Evolutionary conservation across 2,797 vertebrate genomes (phyloP).

Genomic region (Coracias cyanogaster): DNA sequence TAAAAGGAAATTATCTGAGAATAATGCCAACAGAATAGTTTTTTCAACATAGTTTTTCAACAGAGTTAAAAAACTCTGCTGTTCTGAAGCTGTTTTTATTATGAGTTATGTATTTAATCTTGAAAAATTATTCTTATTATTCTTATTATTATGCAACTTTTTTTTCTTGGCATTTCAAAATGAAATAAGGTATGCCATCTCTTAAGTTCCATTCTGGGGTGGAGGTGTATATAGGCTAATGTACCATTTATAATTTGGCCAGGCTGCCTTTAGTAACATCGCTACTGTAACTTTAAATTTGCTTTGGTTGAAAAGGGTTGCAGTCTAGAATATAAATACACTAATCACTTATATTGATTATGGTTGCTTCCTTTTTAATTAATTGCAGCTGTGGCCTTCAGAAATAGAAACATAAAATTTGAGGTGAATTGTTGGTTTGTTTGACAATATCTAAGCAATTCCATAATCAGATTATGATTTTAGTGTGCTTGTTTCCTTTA

Average conservation of each 20-base stretch:
- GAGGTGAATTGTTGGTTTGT: background rate
- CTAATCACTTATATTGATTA: background rate
- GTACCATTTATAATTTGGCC: background rate
- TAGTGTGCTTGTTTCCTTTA: background rate
- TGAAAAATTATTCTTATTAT: background rate
- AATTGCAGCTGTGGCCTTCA: background rate
- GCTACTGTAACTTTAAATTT: background rate
- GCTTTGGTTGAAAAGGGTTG: background rate
- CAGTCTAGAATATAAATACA: background rate
- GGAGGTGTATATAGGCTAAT: background rate
- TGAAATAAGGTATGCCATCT: background rate
- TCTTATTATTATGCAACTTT: background rate
- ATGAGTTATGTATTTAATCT: background rate
- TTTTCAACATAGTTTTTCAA: too few species aligned
- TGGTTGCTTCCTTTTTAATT: background rate
- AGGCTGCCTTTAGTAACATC: background rate
- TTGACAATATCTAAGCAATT: background rate
- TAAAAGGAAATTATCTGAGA: background rate
- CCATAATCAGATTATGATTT: background rate
- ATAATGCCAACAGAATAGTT: background rate
- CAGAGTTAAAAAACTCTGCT: accelerated
- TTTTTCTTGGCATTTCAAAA: background rate
- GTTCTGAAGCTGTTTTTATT: background rate
- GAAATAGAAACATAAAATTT: background rate
- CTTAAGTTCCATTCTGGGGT: background rate